These are phyloP conservation scores for Drosophila demipolita DNA, from an alignment of 2,888 invertebrate species.

Conservation along the genomic window DNA sequence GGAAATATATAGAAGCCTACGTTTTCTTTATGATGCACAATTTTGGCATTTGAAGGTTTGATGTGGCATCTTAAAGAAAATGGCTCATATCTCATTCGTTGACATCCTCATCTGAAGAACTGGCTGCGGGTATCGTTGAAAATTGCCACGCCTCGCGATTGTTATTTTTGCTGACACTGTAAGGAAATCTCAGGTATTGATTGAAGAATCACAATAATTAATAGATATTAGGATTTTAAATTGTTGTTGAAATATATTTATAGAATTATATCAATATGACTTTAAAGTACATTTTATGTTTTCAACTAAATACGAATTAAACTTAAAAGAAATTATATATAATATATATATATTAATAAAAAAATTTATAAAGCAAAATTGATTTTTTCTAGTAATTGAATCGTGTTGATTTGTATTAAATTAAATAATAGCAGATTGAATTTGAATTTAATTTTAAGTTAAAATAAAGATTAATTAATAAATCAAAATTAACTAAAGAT, in stretches of 20 bases:
- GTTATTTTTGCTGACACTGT: slow-evolving; percentile 85
- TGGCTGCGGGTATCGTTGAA: slow-evolving; percentile 88
- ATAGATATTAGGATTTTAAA: not conserved
- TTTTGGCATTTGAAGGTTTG: slow-evolving; percentile 27
- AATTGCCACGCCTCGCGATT: slow-evolving; percentile 87
- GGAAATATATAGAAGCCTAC: slow-evolving; percentile 56
- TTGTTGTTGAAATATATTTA: not conserved
- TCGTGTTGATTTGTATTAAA: not conserved
- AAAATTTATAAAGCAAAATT: not conserved
- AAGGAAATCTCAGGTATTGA: slow-evolving; percentile 11
- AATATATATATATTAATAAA: too few relatives aligned
- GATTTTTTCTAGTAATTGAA: not conserved
- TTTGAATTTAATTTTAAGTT: not conserved
- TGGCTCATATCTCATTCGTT: slow-evolving; percentile 86
- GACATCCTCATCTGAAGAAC: slow-evolving; percentile 85
- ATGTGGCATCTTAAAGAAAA: slow-evolving; percentile 83
- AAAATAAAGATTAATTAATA: not conserved
- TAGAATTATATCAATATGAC: not conserved
- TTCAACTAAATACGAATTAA: not conserved
- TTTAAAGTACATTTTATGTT: not conserved
- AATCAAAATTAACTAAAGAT: not conserved
- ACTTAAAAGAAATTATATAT: not conserved
- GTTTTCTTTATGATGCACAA: slow-evolving; percentile 73
- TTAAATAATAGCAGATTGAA: not conserved
- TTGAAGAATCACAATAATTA: not conserved